phyloP scores from a whole-genome alignment of 2,113 vertebrate genomes.

The Caracal caracal region DNA sequence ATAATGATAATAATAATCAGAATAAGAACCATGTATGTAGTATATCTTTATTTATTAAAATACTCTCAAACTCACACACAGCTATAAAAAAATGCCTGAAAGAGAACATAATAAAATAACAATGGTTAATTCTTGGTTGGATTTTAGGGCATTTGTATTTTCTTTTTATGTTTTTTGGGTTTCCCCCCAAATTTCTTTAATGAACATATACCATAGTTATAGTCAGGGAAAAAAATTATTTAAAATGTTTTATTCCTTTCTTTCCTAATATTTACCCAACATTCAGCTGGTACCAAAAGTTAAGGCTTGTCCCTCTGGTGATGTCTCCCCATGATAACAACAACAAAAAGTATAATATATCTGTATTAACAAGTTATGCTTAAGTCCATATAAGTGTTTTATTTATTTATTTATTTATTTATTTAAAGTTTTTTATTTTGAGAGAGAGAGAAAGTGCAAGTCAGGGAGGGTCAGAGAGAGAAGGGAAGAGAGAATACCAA shows the following conservation, averaged over 20 bases:
- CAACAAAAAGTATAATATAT: neutral
- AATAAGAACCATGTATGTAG: neutral
- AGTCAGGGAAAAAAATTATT: neutral
- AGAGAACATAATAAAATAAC: neutral
- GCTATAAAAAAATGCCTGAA: neutral
- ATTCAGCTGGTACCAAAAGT: neutral
- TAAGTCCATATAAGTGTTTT: neutral
- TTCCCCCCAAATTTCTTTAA: neutral
- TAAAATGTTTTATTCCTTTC: constrained; percentile 16
- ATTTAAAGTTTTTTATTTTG: no score
- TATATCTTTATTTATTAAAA: constrained; percentile 10
- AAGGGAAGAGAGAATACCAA: no score
- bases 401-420: no score
- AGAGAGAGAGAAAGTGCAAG: no score
- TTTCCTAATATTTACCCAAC: neutral
- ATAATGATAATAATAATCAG: neutral
- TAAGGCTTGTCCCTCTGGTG: neutral
- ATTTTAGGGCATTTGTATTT: neutral
- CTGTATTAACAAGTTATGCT: neutral
- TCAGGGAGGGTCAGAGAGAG: no score
- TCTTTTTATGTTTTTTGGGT: neutral
- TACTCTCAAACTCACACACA: neutral
- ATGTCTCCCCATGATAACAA: neutral
- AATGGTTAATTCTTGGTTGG: neutral
- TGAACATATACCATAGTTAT: neutral